Evolutionary conservation across 2,888 invertebrate genomes (phyloP), one percentile per base, ranked within the genome.

Genomic region (Deroplatys truncata): DNA sequence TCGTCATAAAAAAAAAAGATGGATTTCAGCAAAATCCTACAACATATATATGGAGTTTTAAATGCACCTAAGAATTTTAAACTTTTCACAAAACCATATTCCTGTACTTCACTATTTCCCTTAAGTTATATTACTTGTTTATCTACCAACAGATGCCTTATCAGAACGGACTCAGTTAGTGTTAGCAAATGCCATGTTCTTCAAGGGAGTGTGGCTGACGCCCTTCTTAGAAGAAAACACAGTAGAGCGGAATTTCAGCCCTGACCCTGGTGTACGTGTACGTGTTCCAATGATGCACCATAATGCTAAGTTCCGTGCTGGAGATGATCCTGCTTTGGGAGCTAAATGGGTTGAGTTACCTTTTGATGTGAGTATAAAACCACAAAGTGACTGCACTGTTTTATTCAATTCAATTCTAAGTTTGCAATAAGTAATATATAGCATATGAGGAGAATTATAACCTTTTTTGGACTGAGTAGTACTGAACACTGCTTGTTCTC

Each of bases 311-410:
- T 90, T 91, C 88, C 84, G 90, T 28, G 90, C 89, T n/a, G 91
- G 91, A 29, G 86, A 90, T 43, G 89, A 91, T 86, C 84, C 83
- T 5, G 84, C 31, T 25, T 84, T 91, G n/a, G 88, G 89, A 28
- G 91, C 91, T n/a, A 90, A 91, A 88, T 91, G 91, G 90, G 90
- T 91, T 15, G 90, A 91, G 56, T 29, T 91, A 82, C 91, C 91
- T 7, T 91, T 91, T 89, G 91, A 91, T 86, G 91, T 91, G 88
- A 89, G 90, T 89, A 85, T 28, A 49, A 82, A 4, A 89, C 90
- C 88, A 84, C 25, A 82, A 82, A 16, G 56, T 72, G 8, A 82
- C 4, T 88, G 16, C 4, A 8, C 2, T 0, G 1, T n/a, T n/a
- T n/a, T n/a, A n/a, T n/a, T n/a, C n/a, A n/a, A n/a, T n/a, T n/a